Conservation (phyloP, 2,113 vertebrate species). For the Naja naja region DNA sequence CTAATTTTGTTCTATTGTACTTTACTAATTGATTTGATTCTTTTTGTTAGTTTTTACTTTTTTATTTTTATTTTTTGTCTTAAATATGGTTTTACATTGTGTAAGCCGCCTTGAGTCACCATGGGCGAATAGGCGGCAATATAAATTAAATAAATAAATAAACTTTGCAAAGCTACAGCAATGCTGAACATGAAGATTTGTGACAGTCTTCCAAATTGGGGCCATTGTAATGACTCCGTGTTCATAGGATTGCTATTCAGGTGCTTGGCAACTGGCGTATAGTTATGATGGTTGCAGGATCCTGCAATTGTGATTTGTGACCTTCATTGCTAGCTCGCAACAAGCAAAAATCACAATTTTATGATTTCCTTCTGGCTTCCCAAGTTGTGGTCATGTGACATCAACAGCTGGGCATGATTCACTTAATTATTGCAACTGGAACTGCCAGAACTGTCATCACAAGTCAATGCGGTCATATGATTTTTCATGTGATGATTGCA, state of each 20-base stretch:
- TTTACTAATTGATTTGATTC: too few species aligned
- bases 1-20: too few species aligned
- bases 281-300: too few species aligned
- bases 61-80: too few species aligned
- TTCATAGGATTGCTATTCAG: not conserved
- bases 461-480: not conserved
- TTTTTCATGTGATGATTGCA: not conserved
- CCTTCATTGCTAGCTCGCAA: not conserved
- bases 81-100: too few species aligned
- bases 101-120: too few species aligned
- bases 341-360: not conserved
- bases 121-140: too few species aligned
- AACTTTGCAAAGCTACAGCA: not conserved
- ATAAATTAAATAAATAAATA: too few species aligned
- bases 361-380: too few species aligned
- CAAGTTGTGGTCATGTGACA: not conserved
- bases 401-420: not conserved
- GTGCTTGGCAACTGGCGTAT: not conserved
- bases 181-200: not conserved
- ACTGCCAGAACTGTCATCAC: not conserved
- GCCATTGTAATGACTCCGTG: not conserved
- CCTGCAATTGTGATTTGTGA: too few species aligned
- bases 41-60: too few species aligned
- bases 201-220: not conserved
- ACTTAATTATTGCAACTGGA: not conserved